Conservation (phyloP, 2,888 invertebrate genomes). For the Koerneria pararmatus region DNA sequence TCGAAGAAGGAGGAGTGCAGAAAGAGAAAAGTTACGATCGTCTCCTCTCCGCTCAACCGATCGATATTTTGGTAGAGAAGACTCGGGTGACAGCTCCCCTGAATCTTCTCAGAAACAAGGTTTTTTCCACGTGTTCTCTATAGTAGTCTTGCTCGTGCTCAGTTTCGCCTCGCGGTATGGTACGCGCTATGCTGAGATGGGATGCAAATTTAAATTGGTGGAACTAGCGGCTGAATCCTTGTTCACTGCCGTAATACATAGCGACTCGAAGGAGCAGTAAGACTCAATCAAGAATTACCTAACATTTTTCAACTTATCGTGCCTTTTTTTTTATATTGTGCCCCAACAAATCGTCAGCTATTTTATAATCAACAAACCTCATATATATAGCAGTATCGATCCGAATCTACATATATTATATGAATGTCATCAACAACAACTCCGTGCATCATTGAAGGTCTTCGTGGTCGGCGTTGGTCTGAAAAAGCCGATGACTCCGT, state of each 20-base stretch:
- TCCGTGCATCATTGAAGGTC: slow-evolving; percentile 31
- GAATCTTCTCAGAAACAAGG: slow-evolving; percentile 51
- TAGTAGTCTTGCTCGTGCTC: neutral
- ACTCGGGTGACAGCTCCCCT: slow-evolving; percentile 48
- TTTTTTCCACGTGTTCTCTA: slow-evolving; percentile 16
- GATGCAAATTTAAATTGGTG: too few species aligned
- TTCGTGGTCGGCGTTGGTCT: slow-evolving; percentile 57
- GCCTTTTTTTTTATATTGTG: too few species aligned
- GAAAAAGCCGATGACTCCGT: slow-evolving; percentile 51
- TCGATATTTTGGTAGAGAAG: slow-evolving; percentile 50
- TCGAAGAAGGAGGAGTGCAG: slow-evolving; percentile 15
- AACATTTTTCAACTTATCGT: too few species aligned
- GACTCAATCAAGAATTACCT: too few species aligned
- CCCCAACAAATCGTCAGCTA: too few species aligned
- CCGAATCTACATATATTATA: neutral
- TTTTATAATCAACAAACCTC: too few species aligned
- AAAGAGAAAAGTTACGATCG: slow-evolving; percentile 43
- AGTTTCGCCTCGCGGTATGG: too few species aligned
- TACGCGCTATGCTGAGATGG: too few species aligned
- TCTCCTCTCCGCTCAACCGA: slow-evolving; percentile 53
- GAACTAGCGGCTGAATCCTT: too few species aligned
- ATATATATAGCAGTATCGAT: too few species aligned
- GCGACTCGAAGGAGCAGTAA: too few species aligned
- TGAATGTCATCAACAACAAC: neutral
- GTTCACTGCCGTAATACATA: too few species aligned